These are phyloP conservation scores for Phoxinus dragarum DNA, from an alignment of 2,797 vertebrate species.

Conservation along the genomic window DNA sequence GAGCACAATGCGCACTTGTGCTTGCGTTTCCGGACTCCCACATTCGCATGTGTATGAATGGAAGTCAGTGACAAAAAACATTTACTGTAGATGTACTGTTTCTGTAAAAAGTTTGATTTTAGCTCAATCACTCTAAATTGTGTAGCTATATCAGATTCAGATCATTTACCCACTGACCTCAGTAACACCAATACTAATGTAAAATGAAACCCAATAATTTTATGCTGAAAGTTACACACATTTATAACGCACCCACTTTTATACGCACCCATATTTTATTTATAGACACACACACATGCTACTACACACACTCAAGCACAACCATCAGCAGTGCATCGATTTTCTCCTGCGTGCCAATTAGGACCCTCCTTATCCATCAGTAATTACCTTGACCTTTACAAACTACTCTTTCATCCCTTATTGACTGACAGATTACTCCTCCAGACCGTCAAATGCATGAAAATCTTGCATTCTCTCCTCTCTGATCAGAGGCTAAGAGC, in stretches of 20 bases:
- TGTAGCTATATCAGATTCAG: neutral
- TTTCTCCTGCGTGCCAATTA: slow-evolving; percentile 12
- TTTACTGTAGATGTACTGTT: neutral
- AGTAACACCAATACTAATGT: neutral
- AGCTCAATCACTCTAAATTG: neutral
- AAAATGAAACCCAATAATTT: neutral
- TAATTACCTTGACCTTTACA: slow-evolving; percentile 61
- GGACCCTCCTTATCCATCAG: slow-evolving; percentile 23
- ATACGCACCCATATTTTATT: neutral
- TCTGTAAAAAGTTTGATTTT: neutral
- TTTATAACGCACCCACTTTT: neutral
- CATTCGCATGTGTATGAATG: neutral
- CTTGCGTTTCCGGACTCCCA: neutral
- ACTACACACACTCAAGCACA: slow-evolving; percentile 11
- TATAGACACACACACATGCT: neutral
- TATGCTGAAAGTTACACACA: neutral
- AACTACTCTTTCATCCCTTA: slow-evolving; percentile 38
- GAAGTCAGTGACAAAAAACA: neutral
- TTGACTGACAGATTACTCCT: slow-evolving; percentile 25
- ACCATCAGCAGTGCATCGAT: slow-evolving; percentile 24
- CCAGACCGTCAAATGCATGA: slow-evolving; percentile 34
- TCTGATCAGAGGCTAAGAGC: slow-evolving; percentile 27
- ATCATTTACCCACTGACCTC: neutral
- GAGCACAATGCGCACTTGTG: too few relatives aligned
- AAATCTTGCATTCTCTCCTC: neutral